phyloP scores from a whole-genome alignment of 2,113 vertebrate genomes.

The Silurus meridionalis region DNA sequence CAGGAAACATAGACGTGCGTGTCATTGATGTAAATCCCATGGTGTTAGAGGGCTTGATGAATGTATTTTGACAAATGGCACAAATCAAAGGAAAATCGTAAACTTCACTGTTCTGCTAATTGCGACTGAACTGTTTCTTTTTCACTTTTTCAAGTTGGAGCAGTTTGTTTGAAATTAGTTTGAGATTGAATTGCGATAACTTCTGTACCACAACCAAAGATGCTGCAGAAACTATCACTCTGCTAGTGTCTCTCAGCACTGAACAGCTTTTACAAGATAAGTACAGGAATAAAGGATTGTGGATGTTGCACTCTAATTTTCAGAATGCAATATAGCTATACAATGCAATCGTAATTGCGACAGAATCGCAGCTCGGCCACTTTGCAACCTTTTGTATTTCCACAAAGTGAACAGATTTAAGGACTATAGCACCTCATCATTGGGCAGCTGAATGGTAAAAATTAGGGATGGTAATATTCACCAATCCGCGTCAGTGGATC shows the following conservation, averaged over 20 bases:
- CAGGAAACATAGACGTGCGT: background rate
- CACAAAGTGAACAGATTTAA: background rate
- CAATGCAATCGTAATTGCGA: background rate
- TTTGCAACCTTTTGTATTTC: background rate
- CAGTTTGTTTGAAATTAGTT: background rate
- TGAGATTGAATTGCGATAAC: background rate
- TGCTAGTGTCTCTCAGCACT: background rate
- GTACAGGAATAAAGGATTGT: background rate
- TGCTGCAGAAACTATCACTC: background rate
- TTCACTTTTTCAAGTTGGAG: background rate
- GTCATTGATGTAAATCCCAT: conserved; percentile 31
- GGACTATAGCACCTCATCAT: background rate
- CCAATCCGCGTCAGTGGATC: no score
- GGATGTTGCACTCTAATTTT: background rate
- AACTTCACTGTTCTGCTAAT: background rate
- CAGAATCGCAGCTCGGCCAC: background rate
- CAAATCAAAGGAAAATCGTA: conserved; percentile 29
- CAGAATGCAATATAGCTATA: background rate
- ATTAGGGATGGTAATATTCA: no score
- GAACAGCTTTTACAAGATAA: background rate
- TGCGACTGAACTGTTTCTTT: background rate
- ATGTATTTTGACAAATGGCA: conserved; percentile 45
- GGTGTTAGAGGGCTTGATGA: conserved; percentile 32
- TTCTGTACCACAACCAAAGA: background rate
- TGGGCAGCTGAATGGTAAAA: background rate